Evolutionary conservation across 37 sponge, comb jelly and placozoan species (phyloP), one percentile per base, ranked within the genome.

Genomic region (Bolinopsis microptera): DNA sequence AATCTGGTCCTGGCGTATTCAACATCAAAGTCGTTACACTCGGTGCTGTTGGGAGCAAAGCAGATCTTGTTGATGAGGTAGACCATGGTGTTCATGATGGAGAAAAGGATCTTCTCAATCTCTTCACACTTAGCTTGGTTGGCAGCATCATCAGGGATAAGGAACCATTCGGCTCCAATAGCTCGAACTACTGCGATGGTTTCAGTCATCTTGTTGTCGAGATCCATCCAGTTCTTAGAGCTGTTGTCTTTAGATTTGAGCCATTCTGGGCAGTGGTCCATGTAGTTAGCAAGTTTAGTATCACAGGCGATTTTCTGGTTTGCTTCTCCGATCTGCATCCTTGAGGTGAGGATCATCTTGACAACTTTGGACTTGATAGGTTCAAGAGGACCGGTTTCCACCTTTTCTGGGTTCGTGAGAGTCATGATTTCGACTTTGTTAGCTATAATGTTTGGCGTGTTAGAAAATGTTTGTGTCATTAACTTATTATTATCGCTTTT

Each of bases 51-150:
- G 36, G 80, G 80, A 32, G 80, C 80, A 32, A 77, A 77, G 80
- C 80, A 77, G 80, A 77, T 77, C 36, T 77, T 77, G 80, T 77
- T 77, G 80, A 77, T 77, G 35, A 77, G 80, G 80, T 77, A 77
- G 37, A 27, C 27, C 80, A 77, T 77, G 80, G 80, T 77, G 80
- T 77, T 77, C 80, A 77, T 77, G 33, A 77, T 18, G 34, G 33
- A 32, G 80, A 77, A 77, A 18, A 77, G 80, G 37, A 77, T 77
- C 9, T 35, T 32, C 80, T 77, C 80, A 3, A 77, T 36, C 80
- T 77, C 36, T 36, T 77, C 80, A 18, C 80, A 77, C 80, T 77
- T 77, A 9, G 3, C 80, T 13, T 32, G 32, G 33, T 77, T 27
- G 32, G 80, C 80, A 32, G 80, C 33, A 35, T 77, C 80, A 32